Percentiles rank a stretch among this genome's conserved stretches.
phyloP scores from a whole-genome alignment of 2,888 invertebrate species.

The Drosophila multiciliata region DNA sequence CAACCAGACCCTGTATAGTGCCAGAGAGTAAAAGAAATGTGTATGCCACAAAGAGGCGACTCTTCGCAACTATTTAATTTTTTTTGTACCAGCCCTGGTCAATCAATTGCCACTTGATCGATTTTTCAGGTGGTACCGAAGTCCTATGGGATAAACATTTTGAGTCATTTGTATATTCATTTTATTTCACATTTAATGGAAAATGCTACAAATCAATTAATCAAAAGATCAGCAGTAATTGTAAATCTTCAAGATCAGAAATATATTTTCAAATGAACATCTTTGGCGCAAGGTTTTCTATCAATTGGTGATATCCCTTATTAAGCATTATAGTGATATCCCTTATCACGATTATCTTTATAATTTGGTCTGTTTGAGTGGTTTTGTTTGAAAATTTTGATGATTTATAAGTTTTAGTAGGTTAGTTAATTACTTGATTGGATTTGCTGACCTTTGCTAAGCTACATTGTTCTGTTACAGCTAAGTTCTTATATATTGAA shows the following conservation, averaged over 20 bases:
- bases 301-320: no score
- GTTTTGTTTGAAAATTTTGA: neutral
- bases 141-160: neutral
- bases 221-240: neutral
- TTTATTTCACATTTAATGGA: neutral
- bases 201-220: neutral
- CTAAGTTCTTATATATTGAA: neutral
- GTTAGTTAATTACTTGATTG: neutral
- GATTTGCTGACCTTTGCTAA: neutral
- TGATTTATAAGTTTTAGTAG: neutral
- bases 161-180: no score
- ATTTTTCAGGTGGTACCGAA: neutral
- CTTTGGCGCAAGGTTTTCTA: neutral
- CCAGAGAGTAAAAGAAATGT: neutral
- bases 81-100: neutral
- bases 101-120: neutral
- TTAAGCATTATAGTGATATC: no score
- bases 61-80: neutral
- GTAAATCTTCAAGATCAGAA: neutral
- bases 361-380: no score
- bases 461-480: neutral
- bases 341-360: no score
- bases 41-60: neutral
- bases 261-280: neutral
- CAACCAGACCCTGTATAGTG: constrained; percentile 19